Evolutionary conservation across 2,888 invertebrate species (phyloP), one percentile per base, ranked within the genome.

Genomic region (Athalia circularis): DNA sequence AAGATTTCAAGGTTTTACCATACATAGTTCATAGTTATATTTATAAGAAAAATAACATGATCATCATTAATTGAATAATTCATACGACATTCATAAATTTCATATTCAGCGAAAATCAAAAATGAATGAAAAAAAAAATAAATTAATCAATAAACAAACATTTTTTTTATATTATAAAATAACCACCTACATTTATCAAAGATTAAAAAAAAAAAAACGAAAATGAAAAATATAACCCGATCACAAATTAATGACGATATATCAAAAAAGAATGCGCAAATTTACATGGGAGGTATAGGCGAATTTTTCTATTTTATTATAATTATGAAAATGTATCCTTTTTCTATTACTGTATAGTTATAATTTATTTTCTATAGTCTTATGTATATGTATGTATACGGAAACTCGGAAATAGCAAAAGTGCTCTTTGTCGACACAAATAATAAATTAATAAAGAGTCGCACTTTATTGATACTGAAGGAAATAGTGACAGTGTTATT

Each of bases 241-340:
- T 81, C 82, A 85, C 84, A 85, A 85, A 85, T 84, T 84, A 85
- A 65, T 85, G 83, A 83, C 77, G 75, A 80, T 80, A 74, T 65
- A 68, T 61, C 67, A 75, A 64, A 75, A 64, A 64, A 62, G 75
- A 64, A 75, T 62, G 75, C 75, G 75, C 75, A 75, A 75, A 75
- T 75, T 75, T 75, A 64, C 75, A 75, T 62, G 75, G n/a, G 29
- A 29, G 29, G 29, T 5, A 7, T 75, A 75, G 75, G 62, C 75
- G 50, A 62, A 29, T 75, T 61, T 74, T 72, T 68, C 15, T 52
- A 64, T 75, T 9, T 62, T 50, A 75, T 43, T 8, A 43, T 48
- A 64, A 64, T 13, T 15, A 43, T 13, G 29, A 11, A 72, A 43
- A 29, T 62, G 9, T 62, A 29, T 29, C 4, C 6, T 67, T 52